These are phyloP conservation scores for Cheilosia pagana DNA, from an alignment of 2,888 invertebrate genomes.

Conservation along the genomic window DNA sequence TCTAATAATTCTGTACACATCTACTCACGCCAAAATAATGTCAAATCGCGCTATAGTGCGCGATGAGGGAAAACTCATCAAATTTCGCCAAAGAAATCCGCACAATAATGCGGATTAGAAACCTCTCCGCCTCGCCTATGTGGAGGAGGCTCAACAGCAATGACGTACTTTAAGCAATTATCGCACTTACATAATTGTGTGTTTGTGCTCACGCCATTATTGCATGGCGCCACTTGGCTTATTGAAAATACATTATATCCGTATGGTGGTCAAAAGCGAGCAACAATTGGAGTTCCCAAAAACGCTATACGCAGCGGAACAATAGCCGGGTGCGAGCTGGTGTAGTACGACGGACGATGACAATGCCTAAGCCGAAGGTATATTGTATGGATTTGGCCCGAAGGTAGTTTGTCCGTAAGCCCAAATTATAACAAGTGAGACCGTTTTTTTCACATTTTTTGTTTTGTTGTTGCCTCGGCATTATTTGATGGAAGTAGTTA, in stretches of 20 bases:
- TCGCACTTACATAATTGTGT: constrained; percentile 40
- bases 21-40: constrained; percentile 24
- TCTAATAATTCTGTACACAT: background rate
- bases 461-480: constrained; percentile 22
- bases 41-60: background rate
- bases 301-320: constrained; percentile 16
- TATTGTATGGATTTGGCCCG: constrained; percentile 46
- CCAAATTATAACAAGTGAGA: constrained; percentile 46
- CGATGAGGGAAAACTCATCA: constrained; percentile 18
- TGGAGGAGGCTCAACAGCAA: background rate
- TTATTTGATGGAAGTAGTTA: constrained; percentile 14
- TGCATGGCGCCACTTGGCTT: constrained; percentile 65
- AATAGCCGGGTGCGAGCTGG: constrained; percentile 1
- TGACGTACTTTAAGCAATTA: constrained; percentile 46
- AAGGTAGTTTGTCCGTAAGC: constrained; percentile 51
- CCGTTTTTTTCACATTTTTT: constrained; percentile 10
- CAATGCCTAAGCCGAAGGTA: constrained; percentile 33
- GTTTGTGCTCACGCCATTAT: constrained; percentile 49
- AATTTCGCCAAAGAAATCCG: constrained; percentile 17
- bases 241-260: constrained; percentile 55
- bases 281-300: constrained; percentile 46
- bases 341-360: constrained; percentile 9
- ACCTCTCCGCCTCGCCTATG: constrained; percentile 12
- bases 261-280: constrained; percentile 24
- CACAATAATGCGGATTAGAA: constrained; percentile 40